Evolutionary conservation across 1,140 invertebrate genomes (phyloP).

Genomic region (Eumaeus atala): DNA sequence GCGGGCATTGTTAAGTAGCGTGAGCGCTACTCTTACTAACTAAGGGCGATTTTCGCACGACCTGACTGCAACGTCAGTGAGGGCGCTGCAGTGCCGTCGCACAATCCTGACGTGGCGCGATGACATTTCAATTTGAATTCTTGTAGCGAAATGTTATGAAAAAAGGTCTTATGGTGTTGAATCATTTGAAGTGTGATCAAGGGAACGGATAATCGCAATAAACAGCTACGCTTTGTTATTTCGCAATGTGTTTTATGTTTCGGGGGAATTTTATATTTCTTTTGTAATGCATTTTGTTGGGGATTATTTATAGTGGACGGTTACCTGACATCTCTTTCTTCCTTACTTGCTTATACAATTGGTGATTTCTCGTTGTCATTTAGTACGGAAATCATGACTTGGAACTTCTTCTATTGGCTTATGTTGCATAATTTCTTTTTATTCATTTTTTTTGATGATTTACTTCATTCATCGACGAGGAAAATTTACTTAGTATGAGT

Average conservation of each 20-base stretch:
- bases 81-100: constrained; percentile 46
- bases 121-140: constrained; percentile 70
- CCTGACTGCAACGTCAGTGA: neutral
- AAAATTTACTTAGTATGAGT: too few relatives aligned
- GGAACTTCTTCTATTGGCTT: too few relatives aligned
- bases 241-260: neutral
- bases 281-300: too few relatives aligned
- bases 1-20: constrained; percentile 9
- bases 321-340: too few relatives aligned
- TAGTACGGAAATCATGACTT: too few relatives aligned
- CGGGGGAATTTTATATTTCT: too few relatives aligned
- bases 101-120: constrained; percentile 39
- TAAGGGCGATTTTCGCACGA: constrained; percentile 28
- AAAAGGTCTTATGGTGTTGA: constrained; percentile 26
- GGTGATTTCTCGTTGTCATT: too few relatives aligned
- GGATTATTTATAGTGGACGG: too few relatives aligned
- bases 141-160: constrained; percentile 52
- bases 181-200: neutral
- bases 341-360: too few relatives aligned
- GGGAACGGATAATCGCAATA: constrained; percentile 6
- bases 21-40: constrained; percentile 17
- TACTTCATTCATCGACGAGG: too few relatives aligned
- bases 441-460: too few relatives aligned
- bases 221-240: constrained; percentile 1
- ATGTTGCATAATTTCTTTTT: too few relatives aligned